These are phyloP conservation scores for Anoura caudifer DNA, from an alignment of 2,113 vertebrate species.

Conservation along the genomic window DNA sequence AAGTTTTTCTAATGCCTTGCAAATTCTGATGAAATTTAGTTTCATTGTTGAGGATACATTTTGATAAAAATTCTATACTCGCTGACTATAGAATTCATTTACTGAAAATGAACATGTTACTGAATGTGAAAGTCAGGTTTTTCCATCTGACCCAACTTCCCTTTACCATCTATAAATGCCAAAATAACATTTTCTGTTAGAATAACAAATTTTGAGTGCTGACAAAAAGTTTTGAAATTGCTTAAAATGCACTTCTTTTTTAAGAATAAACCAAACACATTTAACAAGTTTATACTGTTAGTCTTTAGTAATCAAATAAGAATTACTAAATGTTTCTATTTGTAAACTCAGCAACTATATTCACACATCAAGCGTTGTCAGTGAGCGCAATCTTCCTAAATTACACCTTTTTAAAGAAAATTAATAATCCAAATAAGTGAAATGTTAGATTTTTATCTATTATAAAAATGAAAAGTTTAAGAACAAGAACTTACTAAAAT, in stretches of 20 bases:
- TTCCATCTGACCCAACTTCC: conserved; percentile 31
- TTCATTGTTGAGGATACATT: conserved; percentile 40
- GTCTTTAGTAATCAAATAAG: background rate
- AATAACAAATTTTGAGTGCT: background rate
- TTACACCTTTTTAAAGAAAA: background rate
- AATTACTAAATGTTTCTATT: conserved; percentile 21
- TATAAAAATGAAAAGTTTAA: conserved; percentile 58
- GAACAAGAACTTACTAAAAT: conserved; percentile 67
- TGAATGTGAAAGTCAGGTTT: background rate
- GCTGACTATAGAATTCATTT: background rate
- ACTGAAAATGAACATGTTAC: background rate
- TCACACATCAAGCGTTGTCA: conserved; percentile 27
- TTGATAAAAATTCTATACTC: conserved; percentile 40
- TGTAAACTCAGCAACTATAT: conserved; percentile 26
- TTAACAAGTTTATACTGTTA: conserved; percentile 32
- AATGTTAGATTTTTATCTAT: conserved; percentile 41
- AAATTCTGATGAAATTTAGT: conserved; percentile 22
- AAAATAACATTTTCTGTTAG: conserved; percentile 20
- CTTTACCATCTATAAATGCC: conserved; percentile 13
- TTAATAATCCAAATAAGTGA: conserved; percentile 27
- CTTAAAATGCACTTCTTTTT: conserved; percentile 65
- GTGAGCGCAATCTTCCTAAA: background rate
- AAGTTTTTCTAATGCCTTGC: conserved; percentile 30
- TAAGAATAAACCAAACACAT: conserved; percentile 36
- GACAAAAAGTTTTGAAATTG: conserved; percentile 62